Evolutionary conservation across 2,797 vertebrate genomes (phyloP).

Genomic region (Esox masquinongy): DNA sequence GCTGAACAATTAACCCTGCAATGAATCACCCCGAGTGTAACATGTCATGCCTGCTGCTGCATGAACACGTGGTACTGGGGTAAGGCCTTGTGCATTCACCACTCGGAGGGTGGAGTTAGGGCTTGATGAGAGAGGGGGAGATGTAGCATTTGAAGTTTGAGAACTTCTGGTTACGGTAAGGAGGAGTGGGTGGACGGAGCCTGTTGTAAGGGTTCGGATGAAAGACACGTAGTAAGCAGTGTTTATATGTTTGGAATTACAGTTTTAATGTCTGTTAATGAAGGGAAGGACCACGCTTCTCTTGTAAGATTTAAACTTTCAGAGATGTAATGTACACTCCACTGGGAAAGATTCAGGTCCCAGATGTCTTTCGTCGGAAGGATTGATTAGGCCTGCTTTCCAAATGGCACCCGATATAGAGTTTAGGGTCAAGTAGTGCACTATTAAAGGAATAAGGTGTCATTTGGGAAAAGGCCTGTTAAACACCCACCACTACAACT

Average conservation of each 20-base stretch:
- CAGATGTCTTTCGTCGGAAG: constrained; percentile 60
- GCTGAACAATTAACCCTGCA: constrained; percentile 65
- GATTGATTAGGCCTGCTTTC: constrained; percentile 9
- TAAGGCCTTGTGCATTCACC: constrained; percentile 31
- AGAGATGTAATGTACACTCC: constrained; percentile 42
- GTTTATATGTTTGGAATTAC: constrained; percentile 68
- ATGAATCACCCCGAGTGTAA: constrained; percentile 60
- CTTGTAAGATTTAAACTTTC: constrained; percentile 62
- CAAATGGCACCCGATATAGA: not conserved
- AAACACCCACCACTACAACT: constrained; percentile 39
- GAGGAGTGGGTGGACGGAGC: constrained; percentile 41
- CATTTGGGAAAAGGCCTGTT: not conserved
- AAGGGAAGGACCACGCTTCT: constrained; percentile 61
- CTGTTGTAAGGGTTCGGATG: constrained; percentile 61
- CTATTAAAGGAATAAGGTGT: not conserved
- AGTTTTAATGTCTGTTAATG: constrained; percentile 59
- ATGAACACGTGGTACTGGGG: constrained; percentile 58
- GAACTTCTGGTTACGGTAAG: constrained; percentile 55
- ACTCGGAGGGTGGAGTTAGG: constrained; percentile 31
- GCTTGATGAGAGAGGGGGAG: constrained; percentile 57
- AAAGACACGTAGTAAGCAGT: constrained; percentile 51
- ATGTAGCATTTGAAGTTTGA: constrained; percentile 69
- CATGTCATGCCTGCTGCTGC: constrained; percentile 47
- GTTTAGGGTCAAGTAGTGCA: not conserved
- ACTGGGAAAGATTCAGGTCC: constrained; percentile 57